Base-by-base conservation (phyloP, 2,113 vertebrate genomes). In the Struthidea cinerea region DNA sequence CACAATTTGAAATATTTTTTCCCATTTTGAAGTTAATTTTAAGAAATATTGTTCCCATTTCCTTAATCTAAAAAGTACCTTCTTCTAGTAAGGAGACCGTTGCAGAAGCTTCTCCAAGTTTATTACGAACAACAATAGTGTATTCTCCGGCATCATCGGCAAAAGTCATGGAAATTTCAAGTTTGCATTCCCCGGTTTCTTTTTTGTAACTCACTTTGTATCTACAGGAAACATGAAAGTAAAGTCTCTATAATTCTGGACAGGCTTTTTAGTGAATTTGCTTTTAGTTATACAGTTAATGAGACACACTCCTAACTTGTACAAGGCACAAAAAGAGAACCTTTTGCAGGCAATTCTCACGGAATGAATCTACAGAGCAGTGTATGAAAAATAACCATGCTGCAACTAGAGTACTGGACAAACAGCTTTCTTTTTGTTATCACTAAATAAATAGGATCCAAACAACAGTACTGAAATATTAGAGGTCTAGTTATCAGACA, bases 91-190 rank as follows among this genome's bases (percentile, higher is more conserved):
- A 98, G 89, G 96, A 98, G 96, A 98, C 98, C 68, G 98, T 99
- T 59, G 99, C 99, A 75, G 98, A 99, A 65, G 96, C 98, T 97
- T 99, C 99, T 91, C 99, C 99, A 1, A 98, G 97, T 94, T 98
- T 98, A 89, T 99, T 99, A 88, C 98, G 99, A 94, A 98, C 98
- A 97, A 98, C 98, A 75, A 99, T 96, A 8, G 98, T 98, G 89
- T 99, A 99, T 97, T 99, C 99, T 97, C 99, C 99, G n/a, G 99
- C 99, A 74, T 99, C 99, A 7, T 99, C 99, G 1, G 99, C 98
- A 82, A 99, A 99, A 50, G 99, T 99, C 99, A 99, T 99, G 13
- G 99, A 99, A 98, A 99, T 99, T 98, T 99, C 99, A 96, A 99
- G 96, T 95, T 94, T 98, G 97, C 99, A 99, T 81, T 98, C 98